Percentiles rank a stretch among this genome's conserved stretches.
Evolutionary conservation across 2,113 vertebrate genomes (phyloP).

Genomic region (Xiphias gladius): DNA sequence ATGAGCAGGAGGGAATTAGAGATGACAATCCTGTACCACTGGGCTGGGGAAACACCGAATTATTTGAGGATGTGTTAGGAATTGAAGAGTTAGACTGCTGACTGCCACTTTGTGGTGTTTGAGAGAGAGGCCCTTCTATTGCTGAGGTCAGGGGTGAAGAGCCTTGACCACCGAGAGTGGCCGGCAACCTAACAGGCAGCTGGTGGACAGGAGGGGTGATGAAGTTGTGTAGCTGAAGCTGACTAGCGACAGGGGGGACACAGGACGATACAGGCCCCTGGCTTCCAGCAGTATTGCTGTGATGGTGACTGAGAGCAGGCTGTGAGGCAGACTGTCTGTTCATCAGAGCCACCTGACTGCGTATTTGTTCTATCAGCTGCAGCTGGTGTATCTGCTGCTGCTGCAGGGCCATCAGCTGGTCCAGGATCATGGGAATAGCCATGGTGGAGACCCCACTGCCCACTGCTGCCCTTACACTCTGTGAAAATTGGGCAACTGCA

Average conservation of each 20-base stretch:
- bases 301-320: constrained; percentile 85
- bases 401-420: constrained; percentile 97
- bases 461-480: constrained; percentile 85
- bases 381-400: constrained; percentile 99
- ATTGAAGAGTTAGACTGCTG: constrained; percentile 86
- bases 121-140: constrained; percentile 86
- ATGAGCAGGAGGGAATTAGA: constrained; percentile 83
- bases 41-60: constrained; percentile 79
- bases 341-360: constrained; percentile 97
- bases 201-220: constrained; percentile 89
- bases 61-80: constrained; percentile 83
- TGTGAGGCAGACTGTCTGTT: constrained; percentile 89
- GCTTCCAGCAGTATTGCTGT: constrained; percentile 71
- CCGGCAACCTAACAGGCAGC: constrained; percentile 87
- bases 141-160: constrained; percentile 81
- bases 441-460: constrained; percentile 87
- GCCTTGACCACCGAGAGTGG: constrained; percentile 82
- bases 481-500: constrained; percentile 97
- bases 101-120: constrained; percentile 86
- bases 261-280: constrained; percentile 81
- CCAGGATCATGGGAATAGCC: constrained; percentile 97
- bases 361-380: constrained; percentile 98
- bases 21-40: constrained; percentile 81
- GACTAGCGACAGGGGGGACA: constrained; percentile 83
- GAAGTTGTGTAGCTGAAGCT: constrained; percentile 91